Evolutionary conservation across 2,888 invertebrate genomes (phyloP), one percentile per base, ranked within the genome.

Genomic region (Galerucella nymphaeae): DNA sequence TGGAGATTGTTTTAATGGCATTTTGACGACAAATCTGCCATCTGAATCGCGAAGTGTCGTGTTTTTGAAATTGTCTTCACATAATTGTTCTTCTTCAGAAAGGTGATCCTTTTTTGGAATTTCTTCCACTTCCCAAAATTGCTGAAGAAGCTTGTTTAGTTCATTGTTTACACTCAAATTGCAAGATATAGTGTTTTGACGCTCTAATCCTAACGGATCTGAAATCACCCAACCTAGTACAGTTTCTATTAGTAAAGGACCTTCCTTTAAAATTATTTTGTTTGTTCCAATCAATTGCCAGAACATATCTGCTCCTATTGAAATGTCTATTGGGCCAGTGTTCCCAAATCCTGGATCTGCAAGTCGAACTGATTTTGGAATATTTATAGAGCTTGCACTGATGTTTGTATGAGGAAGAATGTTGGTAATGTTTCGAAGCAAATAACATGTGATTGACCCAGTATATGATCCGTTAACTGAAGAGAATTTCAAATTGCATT

Each of bases 71-170:
- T 53, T 16, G n/a, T 16, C 8, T n/a, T 53, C 53, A 13, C 53
- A 53, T 1, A 16, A 16, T 53, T 53, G n/a, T n/a, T 53, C 53
- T 53, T 53, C 16, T 53, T 53, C 16, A 13, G n/a, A 16, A 8
- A 53, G 16, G 8, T 53, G n/a, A 2, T 1, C 2, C 6, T 13
- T 13, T 1, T 6, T 16, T 53, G n/a, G n/a, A 11, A 53, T 1
- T 53, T 53, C 53, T n/a, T 53, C 53, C 8, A 53, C n/a, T 5
- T 53, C n/a, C 53, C 53, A 53, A 16, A 53, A 53, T 53, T 53
- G n/a, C 53, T 53, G 53, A 53, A 53, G 53, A n/a, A 53, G 16
- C 13, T 6, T 53, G 16, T 53, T 53, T 42, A 42, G 11, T 11
- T 42, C 42, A 10, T 42, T 8, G 11, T 42, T 42, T 8, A 4